Evolutionary conservation across 1,140 invertebrate genomes (phyloP), one percentile per base, ranked within the genome.

Genomic region (Hylaeus volcanicus): DNA sequence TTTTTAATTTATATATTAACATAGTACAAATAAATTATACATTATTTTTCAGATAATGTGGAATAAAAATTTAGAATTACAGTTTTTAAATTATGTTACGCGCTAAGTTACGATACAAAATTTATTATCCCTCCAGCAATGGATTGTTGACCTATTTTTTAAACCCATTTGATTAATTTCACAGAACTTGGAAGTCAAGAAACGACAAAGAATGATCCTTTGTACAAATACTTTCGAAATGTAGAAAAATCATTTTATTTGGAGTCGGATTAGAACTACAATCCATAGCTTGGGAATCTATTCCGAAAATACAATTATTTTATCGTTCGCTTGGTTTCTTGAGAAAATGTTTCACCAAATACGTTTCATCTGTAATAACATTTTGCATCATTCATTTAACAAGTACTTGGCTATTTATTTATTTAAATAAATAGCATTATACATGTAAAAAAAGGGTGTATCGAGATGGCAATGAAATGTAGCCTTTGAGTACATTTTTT

Each of bases 231-330:
- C 26, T 26, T 26, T 26, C 26, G 26, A 26, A 26, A 26, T 26
- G 26, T 45, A 45, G 43, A 45, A 45, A 45, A 45, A 45, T 45
- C 3, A 45, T 5, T 45, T 45, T 45, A 45, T 45, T 45, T 3
- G 2, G 43, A 5, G 43, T 45, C 43, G 1, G 5, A 45, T 45
- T 45, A 3, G 43, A 45, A 45, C 43, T 45, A 5, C 3, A 45
- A 5, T 45, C 43, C 43, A 5, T 45, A 45, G 43, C 43, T 5
- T 5, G 43, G 26, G 26, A 45, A 45, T 41, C 39, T 48, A 43
- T 71, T 51, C 45, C 74, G 58, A 83, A 83, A 74, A 73, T 79
- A 74, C 71, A 64, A 37, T 69, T 74, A 66, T 58, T 14, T 12
- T 39, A 48, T 3, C 15, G 12, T 43, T 2, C 26, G 26, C 26